Evolutionary conservation across 1,140 invertebrate genomes (phyloP).

Genomic region (Heliconius himera): DNA sequence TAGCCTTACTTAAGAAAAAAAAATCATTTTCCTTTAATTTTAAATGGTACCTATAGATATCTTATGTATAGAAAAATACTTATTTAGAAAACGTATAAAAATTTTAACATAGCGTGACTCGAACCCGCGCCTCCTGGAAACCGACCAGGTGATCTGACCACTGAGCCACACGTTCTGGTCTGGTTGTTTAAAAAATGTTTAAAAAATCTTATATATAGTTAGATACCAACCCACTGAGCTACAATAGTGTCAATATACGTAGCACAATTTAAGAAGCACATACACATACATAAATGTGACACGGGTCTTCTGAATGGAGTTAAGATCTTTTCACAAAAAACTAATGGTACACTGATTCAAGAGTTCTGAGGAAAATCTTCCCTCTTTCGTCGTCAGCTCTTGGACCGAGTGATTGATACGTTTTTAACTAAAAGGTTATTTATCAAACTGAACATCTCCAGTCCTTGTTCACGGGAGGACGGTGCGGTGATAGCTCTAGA

Average conservation of each 20-base stretch:
- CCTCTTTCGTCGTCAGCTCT: conserved; percentile 42
- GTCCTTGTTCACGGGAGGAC: conserved; percentile 35
- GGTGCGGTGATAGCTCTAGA: conserved; percentile 24
- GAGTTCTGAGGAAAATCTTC: conserved; percentile 35
- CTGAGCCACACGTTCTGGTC: too few relatives aligned
- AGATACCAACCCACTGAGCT: not conserved
- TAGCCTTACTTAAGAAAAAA: too few relatives aligned
- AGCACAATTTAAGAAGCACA: not conserved
- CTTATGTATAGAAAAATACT: not conserved
- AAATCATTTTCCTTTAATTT: not conserved
- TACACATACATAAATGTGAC: conserved; percentile 19
- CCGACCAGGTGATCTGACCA: too few relatives aligned
- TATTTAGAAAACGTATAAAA: too few relatives aligned
- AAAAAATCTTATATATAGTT: not conserved
- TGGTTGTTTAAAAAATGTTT: too few relatives aligned
- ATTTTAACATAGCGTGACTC: too few relatives aligned
- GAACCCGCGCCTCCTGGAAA: too few relatives aligned
- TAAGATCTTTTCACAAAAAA: conserved; percentile 42
- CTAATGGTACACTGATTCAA: conserved; percentile 42
- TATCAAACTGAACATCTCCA: conserved; percentile 42
- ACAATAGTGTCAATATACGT: not conserved
- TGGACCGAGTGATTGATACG: conserved; percentile 45
- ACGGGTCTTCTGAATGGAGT: conserved; percentile 29
- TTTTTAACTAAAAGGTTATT: conserved; percentile 51
- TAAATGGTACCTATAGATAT: not conserved